phyloP scores from a whole-genome alignment of 2,797 vertebrate species.

The Harpagifer antarcticus region DNA sequence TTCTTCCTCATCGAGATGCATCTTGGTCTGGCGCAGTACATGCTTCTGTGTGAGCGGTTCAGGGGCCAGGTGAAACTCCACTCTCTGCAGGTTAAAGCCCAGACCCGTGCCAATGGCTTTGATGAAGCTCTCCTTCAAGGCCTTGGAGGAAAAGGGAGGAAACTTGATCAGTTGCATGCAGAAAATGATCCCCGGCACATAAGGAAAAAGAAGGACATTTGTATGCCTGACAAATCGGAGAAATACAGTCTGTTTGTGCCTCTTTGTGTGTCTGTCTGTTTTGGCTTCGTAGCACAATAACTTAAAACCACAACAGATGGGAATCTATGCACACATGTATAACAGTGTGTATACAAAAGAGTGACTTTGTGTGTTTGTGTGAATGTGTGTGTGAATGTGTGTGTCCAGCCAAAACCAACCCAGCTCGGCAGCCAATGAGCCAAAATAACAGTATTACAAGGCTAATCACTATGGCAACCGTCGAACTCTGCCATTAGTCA shows the following conservation, averaged over 20 bases:
- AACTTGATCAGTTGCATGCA: conserved; percentile 27
- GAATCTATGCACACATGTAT: conserved; percentile 51
- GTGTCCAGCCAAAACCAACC: conserved; percentile 59
- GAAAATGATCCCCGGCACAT: background rate
- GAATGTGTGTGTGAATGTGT: no score
- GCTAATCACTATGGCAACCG: conserved; percentile 80
- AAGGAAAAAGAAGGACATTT: background rate
- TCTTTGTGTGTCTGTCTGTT: conserved; percentile 11
- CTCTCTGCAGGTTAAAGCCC: conserved; percentile 93
- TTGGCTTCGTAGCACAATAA: conserved; percentile 23
- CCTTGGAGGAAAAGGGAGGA: conserved; percentile 75
- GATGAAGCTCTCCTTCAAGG: conserved; percentile 97
- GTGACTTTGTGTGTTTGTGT: conserved; percentile 14
- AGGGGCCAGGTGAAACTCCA: conserved; percentile 91
- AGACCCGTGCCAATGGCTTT: conserved; percentile 95
- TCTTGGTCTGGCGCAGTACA: conserved; percentile 86
- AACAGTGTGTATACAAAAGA: conserved; percentile 39
- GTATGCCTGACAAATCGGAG: conserved; percentile 14
- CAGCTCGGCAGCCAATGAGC: conserved; percentile 65
- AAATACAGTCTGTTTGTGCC: conserved; percentile 4
- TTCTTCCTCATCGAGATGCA: conserved; percentile 92
- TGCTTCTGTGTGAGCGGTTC: conserved; percentile 79
- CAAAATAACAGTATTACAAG: conserved; percentile 76
- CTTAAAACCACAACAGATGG: conserved; percentile 54
- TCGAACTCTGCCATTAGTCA: conserved; percentile 79